A percentile compares a stretch with the other conserved stretches of the same genome.
phyloP scores from a whole-genome alignment of 1,140 invertebrate genomes.

The Metopolophium dirhodum region DNA sequence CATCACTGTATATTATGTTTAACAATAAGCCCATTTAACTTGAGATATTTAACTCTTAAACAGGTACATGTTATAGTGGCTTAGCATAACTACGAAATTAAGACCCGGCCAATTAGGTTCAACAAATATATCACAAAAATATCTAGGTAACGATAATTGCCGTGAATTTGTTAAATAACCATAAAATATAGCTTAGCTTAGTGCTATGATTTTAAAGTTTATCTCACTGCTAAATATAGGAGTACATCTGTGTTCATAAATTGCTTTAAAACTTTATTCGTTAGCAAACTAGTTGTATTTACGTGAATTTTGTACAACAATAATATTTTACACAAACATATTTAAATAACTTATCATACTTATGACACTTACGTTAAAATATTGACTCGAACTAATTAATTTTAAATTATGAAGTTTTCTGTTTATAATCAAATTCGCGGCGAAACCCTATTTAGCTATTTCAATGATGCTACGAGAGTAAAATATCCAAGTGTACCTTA shows the following conservation, averaged over 20 bases:
- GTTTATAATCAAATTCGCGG: neutral
- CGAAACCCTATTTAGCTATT: neutral
- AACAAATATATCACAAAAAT: neutral
- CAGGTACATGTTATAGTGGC: neutral
- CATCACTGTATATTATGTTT: neutral
- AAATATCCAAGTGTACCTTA: neutral
- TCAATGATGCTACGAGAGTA: too few relatives aligned
- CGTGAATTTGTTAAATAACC: neutral
- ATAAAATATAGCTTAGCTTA: slow-evolving; percentile 4
- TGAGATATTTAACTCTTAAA: neutral
- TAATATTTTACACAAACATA: neutral
- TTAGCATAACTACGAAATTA: neutral
- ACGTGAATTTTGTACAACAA: neutral
- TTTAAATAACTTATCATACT: slow-evolving; percentile 26
- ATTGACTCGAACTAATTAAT: neutral
- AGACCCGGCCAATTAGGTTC: neutral
- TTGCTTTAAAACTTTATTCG: slow-evolving; percentile 23
- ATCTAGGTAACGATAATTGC: neutral
- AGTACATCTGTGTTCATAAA: slow-evolving; percentile 2
- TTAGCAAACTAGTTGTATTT: neutral
- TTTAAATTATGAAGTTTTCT: neutral
- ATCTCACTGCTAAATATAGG: neutral
- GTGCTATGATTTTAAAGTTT: neutral
- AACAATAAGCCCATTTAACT: neutral
- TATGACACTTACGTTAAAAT: neutral